Percentiles rank a stretch among this genome's conserved stretches.
Evolutionary conservation across 2,888 invertebrate genomes (phyloP).

Genomic region (Nudaria mundana): DNA sequence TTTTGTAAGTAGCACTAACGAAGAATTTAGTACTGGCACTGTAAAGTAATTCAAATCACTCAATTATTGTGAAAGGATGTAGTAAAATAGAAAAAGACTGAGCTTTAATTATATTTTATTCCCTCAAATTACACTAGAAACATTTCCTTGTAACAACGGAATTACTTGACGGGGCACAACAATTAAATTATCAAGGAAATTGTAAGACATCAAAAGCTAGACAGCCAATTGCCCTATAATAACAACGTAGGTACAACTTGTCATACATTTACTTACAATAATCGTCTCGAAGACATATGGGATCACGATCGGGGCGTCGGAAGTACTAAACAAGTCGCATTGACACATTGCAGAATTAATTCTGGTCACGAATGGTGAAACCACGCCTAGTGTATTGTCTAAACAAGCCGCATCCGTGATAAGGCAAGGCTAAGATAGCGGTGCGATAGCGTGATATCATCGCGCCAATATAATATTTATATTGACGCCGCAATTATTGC

Average conservation of each 20-base stretch:
- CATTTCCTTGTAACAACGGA: not conserved
- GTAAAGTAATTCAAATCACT: no score
- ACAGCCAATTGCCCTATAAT: constrained; percentile 20
- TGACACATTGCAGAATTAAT: constrained; percentile 71
- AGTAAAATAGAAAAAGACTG: no score
- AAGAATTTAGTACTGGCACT: no score
- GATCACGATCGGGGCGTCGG: constrained; percentile 60
- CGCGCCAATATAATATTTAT: constrained; percentile 39
- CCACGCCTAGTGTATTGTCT: constrained; percentile 71
- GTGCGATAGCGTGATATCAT: constrained; percentile 57
- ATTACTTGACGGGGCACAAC: constrained; percentile 5
- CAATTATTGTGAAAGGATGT: no score
- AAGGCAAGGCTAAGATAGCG: constrained; percentile 53
- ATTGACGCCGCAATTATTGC: not conserved
- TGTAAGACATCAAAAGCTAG: constrained; percentile 13
- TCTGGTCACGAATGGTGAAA: constrained; percentile 63
- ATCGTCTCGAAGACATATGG: constrained; percentile 27
- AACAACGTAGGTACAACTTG: constrained; percentile 22
- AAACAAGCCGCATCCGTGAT: constrained; percentile 59
- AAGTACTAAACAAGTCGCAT: constrained; percentile 57
- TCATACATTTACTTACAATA: constrained; percentile 23
- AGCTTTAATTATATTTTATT: no score
- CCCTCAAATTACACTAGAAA: no score
- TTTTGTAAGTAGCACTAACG: no score
- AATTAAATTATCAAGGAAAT: constrained; percentile 28